Evolutionary conservation across 2,888 invertebrate species (phyloP).

Genomic region (Drosophila multiciliata): DNA sequence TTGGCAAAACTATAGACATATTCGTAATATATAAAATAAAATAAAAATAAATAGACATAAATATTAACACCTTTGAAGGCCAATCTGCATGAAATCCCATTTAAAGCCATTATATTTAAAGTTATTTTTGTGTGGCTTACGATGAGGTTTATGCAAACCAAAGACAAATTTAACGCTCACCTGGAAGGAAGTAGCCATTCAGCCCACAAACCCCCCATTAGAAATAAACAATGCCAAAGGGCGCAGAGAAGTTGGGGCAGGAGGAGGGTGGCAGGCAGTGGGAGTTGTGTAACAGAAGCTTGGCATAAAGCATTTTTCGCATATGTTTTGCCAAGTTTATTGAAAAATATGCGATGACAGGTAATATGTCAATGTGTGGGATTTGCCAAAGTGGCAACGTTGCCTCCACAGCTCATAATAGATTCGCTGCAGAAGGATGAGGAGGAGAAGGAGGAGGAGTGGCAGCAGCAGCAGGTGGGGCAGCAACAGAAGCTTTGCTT

Average conservation of each 20-base stretch:
- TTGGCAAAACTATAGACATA: not conserved
- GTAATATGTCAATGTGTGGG: slow-evolving; percentile 81
- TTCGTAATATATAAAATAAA: not conserved
- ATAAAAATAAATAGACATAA: not conserved
- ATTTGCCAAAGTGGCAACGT: slow-evolving; percentile 72
- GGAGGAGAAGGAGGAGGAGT: not conserved
- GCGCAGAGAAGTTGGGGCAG: not conserved
- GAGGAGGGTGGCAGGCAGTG: not conserved
- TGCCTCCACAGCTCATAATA: slow-evolving; percentile 59
- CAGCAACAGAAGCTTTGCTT: slow-evolving; percentile 10
- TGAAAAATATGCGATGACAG: slow-evolving; percentile 81
- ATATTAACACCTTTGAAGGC: not conserved
- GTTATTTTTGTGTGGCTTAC: slow-evolving; percentile 8
- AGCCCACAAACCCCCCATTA: not conserved
- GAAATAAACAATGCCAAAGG: slow-evolving; percentile 5
- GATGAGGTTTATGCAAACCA: slow-evolving; percentile 30
- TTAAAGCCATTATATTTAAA: slow-evolving; percentile 19
- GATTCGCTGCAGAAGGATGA: slow-evolving; percentile 44
- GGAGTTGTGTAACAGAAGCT: slow-evolving; percentile 37
- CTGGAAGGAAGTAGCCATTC: slow-evolving; percentile 10
- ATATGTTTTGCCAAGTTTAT: slow-evolving; percentile 80
- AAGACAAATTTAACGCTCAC: slow-evolving; percentile 29
- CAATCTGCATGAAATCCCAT: not conserved
- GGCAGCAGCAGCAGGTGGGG: not conserved
- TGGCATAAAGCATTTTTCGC: slow-evolving; percentile 31